Conservation (phyloP, 1,140 invertebrate species). For the Ylistrum balloti region DNA sequence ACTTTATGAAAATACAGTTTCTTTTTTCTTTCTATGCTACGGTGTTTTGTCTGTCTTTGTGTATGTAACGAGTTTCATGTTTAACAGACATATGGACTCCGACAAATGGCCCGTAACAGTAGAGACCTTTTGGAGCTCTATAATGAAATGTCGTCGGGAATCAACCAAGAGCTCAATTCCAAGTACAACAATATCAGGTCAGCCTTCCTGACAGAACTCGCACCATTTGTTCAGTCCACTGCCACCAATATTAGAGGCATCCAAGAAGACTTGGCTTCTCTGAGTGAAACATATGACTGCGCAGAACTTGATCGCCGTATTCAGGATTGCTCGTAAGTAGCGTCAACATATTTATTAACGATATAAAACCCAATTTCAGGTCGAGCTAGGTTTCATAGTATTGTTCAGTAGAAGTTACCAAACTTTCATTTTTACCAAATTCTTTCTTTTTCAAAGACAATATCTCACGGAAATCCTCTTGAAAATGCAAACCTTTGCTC, state of each 20-base stretch:
- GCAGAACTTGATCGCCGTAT: background rate
- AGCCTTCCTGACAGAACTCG: slow-evolving; percentile 9
- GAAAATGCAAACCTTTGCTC: background rate
- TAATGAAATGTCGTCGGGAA: background rate
- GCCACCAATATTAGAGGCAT: slow-evolving; percentile 27
- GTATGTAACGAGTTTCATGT: too few species aligned
- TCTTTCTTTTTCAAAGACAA: background rate
- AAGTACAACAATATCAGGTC: slow-evolving; percentile 55
- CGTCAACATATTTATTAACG: too few species aligned
- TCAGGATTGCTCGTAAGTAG: too few species aligned
- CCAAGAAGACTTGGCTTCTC: background rate
- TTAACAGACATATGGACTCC: too few species aligned
- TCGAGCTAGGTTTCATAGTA: too few species aligned
- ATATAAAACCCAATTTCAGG: too few species aligned
- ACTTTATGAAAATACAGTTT: too few species aligned
- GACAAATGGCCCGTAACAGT: background rate
- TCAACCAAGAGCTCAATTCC: slow-evolving; percentile 49
- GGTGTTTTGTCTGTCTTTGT: too few species aligned
- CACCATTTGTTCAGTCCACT: slow-evolving; percentile 45
- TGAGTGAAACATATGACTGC: background rate
- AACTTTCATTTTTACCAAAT: background rate
- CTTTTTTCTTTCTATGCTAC: too few species aligned
- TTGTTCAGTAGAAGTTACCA: too few species aligned
- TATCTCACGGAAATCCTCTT: background rate
- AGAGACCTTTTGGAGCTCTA: background rate